These are phyloP conservation scores for Phenganax stokvisi DNA, from an alignment of 92 coral and sea anemone genomes.

Conservation along the genomic window DNA sequence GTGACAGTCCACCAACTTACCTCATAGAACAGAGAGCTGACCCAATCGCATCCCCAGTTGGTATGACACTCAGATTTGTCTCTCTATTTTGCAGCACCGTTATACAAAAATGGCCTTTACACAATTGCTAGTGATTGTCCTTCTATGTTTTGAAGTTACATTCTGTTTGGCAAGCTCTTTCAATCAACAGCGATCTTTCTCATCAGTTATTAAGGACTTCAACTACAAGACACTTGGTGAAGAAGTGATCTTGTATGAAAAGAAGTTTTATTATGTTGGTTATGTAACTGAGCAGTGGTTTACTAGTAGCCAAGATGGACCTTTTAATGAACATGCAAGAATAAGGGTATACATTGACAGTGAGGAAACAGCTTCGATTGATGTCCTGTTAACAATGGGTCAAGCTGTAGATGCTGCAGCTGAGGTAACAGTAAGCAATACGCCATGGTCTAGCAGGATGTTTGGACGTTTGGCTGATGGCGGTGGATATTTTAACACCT, in stretches of 20 bases:
- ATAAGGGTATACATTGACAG: constrained; percentile 45
- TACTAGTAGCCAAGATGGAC: constrained; percentile 24
- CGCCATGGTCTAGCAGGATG: constrained; percentile 44
- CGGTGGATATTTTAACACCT: constrained; percentile 43
- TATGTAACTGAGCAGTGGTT: constrained; percentile 54
- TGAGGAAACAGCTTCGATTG: constrained; percentile 40
- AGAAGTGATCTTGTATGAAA: constrained; percentile 41
- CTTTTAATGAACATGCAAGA: constrained; percentile 21
- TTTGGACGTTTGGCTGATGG: constrained; percentile 45
- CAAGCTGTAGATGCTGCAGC: constrained; percentile 26
- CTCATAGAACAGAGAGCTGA: background rate
- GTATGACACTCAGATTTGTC: background rate
- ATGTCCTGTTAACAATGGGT: constrained; percentile 30
- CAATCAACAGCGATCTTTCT: constrained; percentile 23
- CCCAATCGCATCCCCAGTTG: background rate
- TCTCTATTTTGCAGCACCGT: background rate
- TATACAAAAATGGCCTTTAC: background rate
- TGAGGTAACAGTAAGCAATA: background rate
- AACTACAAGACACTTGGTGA: background rate
- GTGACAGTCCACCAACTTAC: background rate
- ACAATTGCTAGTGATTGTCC: background rate
- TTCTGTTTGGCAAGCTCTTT: background rate
- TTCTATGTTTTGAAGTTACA: background rate
- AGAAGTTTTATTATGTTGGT: constrained; percentile 34
- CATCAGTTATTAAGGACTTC: constrained; percentile 37